These are phyloP conservation scores for Sclerurus mexicanus DNA, from an alignment of 2,113 vertebrate genomes.

Conservation along the genomic window DNA sequence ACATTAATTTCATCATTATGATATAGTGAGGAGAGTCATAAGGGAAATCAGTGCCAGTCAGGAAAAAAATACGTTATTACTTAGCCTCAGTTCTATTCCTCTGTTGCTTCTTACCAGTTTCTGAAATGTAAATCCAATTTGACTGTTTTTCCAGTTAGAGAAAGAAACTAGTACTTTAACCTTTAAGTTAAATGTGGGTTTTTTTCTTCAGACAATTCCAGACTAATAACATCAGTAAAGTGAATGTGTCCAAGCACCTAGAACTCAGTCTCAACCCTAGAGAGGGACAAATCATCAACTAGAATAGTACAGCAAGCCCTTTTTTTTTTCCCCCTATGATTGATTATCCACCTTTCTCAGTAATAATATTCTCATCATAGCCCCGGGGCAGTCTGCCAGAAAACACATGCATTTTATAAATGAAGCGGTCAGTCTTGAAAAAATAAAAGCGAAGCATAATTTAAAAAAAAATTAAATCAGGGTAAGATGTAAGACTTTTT, in stretches of 20 bases:
- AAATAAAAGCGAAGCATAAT: background rate
- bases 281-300: background rate
- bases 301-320: background rate
- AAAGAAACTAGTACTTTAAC: background rate
- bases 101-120: background rate
- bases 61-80: background rate
- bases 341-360: background rate
- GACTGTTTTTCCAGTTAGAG: background rate
- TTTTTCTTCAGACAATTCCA: background rate
- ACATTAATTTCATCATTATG: background rate
- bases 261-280: background rate
- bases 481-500: background rate
- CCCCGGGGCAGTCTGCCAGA: background rate
- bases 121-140: background rate
- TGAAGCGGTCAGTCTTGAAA: background rate
- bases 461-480: background rate
- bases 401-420: background rate
- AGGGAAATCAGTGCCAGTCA: background rate
- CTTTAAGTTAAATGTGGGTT: background rate
- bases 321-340: background rate
- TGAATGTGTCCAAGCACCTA: fast-evolving
- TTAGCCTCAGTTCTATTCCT: background rate
- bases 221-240: background rate
- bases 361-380: background rate
- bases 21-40: background rate